Conservation (phyloP, 2,888 invertebrate genomes). For the Troilus luridus region DNA sequence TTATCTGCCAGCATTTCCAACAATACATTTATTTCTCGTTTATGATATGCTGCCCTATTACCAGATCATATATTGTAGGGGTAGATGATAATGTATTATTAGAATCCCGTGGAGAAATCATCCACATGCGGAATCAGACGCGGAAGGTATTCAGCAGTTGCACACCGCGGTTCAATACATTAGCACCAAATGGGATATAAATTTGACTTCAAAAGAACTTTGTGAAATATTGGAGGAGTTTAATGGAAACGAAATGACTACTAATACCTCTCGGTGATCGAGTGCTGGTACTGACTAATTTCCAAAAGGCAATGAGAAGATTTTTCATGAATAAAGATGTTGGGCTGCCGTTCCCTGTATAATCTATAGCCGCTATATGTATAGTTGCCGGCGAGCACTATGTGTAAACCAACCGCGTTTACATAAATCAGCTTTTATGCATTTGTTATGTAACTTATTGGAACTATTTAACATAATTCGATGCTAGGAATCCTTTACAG, state of each 20-base stretch:
- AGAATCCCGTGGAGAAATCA: background rate
- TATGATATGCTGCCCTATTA: too few relatives aligned
- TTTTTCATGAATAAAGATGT: conserved; percentile 47
- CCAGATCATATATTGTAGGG: too few relatives aligned
- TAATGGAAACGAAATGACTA: conserved; percentile 38
- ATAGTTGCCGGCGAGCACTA: background rate
- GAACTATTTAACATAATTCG: conserved; percentile 16
- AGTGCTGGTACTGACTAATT: conserved; percentile 10
- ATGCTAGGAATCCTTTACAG: background rate
- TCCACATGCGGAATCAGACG: background rate
- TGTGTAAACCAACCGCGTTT: background rate
- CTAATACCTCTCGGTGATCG: background rate
- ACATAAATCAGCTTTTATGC: background rate
- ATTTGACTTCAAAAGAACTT: background rate
- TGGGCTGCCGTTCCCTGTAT: background rate
- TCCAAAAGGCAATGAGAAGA: background rate
- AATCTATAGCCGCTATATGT: background rate
- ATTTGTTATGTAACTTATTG: background rate
- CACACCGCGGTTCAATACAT: background rate
- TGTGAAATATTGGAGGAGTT: conserved; percentile 7
- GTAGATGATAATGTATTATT: background rate
- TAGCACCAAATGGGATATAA: background rate
- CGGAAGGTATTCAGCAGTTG: background rate
- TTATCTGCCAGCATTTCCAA: too few relatives aligned
- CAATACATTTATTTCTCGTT: too few relatives aligned